A percentile compares a stretch with the other conserved stretches of the same genome.
phyloP scores from a whole-genome alignment of 1,140 invertebrate genomes.

The Babylonia areolata region DNA sequence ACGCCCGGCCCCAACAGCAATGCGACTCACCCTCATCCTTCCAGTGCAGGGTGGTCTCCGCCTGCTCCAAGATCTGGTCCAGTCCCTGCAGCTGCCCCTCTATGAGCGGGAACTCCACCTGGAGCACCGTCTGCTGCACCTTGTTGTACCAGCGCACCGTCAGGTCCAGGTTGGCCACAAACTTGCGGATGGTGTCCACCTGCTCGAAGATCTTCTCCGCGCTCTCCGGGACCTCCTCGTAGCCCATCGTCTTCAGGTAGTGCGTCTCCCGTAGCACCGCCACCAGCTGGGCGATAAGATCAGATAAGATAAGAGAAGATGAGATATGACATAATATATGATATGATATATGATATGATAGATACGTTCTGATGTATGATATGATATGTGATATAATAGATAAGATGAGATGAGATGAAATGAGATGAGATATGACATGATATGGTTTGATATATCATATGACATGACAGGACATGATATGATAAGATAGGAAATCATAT shows the following conservation, averaged over 20 bases:
- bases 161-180: slow-evolving; percentile 75
- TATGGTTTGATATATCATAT: too few relatives aligned
- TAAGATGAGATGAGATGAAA: too few relatives aligned
- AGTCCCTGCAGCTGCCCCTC: slow-evolving; percentile 87
- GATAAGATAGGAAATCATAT: too few relatives aligned
- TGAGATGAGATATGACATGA: too few relatives aligned
- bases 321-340: too few relatives aligned
- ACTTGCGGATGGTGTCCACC: slow-evolving; percentile 75
- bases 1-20: too few relatives aligned
- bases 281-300: slow-evolving; percentile 71
- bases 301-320: too few relatives aligned
- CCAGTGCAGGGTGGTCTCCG: slow-evolving; percentile 87
- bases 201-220: slow-evolving; percentile 72
- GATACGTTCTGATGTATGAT: too few relatives aligned
- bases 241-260: slow-evolving; percentile 72
- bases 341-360: too few relatives aligned
- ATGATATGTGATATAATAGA: too few relatives aligned
- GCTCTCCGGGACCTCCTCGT: slow-evolving; percentile 73
- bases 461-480: too few relatives aligned
- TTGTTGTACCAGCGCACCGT: slow-evolving; percentile 82
- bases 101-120: slow-evolving; percentile 90
- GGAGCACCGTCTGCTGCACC: slow-evolving; percentile 85
- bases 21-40: slow-evolving; percentile 82
- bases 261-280: slow-evolving; percentile 77
- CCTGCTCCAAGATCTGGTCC: slow-evolving; percentile 86